Conservation (phyloP, 2,113 vertebrate species). For the Thymallus thymallus region DNA sequence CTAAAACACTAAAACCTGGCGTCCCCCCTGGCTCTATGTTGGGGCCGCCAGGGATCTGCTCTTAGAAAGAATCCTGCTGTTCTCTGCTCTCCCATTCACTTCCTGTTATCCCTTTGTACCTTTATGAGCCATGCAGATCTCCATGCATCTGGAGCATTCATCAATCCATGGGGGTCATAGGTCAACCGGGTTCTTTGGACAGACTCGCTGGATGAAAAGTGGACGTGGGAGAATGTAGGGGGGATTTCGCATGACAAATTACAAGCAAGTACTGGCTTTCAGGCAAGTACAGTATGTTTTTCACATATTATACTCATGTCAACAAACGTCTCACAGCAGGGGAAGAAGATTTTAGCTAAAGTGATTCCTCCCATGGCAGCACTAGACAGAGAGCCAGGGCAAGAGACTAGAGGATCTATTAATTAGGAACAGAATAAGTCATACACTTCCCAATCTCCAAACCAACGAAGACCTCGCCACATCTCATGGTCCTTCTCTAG, state of each 20-base stretch:
- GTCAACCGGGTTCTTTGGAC: constrained; percentile 25
- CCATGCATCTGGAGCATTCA: constrained; percentile 49
- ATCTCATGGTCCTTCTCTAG: not conserved
- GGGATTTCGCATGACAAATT: constrained; percentile 21
- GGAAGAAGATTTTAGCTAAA: constrained; percentile 33
- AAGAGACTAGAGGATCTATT: constrained; percentile 13
- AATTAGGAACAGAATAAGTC: constrained; percentile 6
- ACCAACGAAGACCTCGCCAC: not conserved
- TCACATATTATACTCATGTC: constrained; percentile 20
- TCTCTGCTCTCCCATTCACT: not conserved
- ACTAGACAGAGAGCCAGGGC: not conserved
- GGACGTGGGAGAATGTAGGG: constrained; percentile 21
- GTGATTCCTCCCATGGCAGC: constrained; percentile 14
- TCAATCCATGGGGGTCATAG: constrained; percentile 34
- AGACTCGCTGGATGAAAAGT: not conserved
- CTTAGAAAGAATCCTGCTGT: constrained; percentile 27
- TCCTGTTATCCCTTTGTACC: constrained; percentile 23
- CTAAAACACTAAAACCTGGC: not conserved
- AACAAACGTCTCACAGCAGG: constrained; percentile 22
- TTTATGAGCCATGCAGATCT: constrained; percentile 43
- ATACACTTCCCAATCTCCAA: not conserved
- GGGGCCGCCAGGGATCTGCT: constrained; percentile 27
- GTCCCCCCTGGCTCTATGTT: constrained; percentile 11
- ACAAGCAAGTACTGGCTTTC: constrained; percentile 19
- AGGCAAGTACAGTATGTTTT: constrained; percentile 9